Evolutionary conservation across 2,113 vertebrate species (phyloP), one percentile per base, ranked within the genome.

Genomic region (Leptobrachium leishanense): DNA sequence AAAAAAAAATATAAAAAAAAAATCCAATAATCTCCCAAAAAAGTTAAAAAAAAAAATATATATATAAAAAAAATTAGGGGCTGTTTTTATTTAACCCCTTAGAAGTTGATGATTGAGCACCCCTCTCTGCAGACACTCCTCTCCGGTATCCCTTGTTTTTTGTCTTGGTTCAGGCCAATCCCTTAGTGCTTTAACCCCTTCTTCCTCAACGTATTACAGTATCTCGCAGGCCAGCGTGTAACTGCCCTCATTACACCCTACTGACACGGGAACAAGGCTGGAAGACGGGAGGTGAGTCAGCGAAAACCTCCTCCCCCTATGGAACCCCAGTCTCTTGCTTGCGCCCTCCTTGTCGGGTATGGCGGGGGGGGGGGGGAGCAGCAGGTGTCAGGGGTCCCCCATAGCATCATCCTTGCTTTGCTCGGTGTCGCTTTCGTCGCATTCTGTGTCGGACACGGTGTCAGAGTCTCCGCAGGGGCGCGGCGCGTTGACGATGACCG

Each of bases 361-460:
- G 41, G 83, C 20, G 20, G 20, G 20, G 20, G 20, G 20, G 20
- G 20, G 20, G 20, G 20, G 20, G 20, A 31, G 20, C 86, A 74
- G 70, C 8, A 15, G 70, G 88, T 88, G 91, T 96, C 94, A 95
- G 89, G 95, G 96, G 92, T 92, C 0, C 92, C 88, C 82, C 88
- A 90, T 15, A 73, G 82, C 2, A 69, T 89, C 83, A 2, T 93
- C 92, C 88, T 92, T 90, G 89, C 92, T 91, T 89, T 92, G 91
- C 85, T 90, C 91, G 88, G 89, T 86, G 1, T 93, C 93, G 68
- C 90, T 95, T 85, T 94, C 94, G 0, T 93, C 93, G 65, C 93
- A 95, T 85, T 98, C 96, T 1, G 94, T 95, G 89, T 98, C 96
- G 0, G 97, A 98, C 85, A 95, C 95, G 0, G 96, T 96, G 89